A percentile compares a stretch with the other conserved stretches of the same genome.
phyloP scores from a whole-genome alignment of 2,113 vertebrate species.

The Alligator sinensis region DNA sequence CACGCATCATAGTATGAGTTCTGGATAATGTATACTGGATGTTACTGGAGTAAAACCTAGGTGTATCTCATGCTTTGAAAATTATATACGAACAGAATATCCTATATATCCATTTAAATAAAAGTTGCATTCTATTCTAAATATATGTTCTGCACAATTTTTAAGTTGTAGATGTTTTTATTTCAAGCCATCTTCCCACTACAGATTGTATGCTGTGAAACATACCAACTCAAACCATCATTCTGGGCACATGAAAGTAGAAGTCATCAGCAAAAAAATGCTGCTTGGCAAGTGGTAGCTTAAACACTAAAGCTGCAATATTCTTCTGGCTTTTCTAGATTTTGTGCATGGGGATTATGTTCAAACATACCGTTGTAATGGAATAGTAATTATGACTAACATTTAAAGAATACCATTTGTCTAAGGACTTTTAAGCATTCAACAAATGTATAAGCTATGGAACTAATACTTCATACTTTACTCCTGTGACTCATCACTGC shows the following conservation, averaged over 20 bases:
- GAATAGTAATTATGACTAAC: constrained; percentile 49
- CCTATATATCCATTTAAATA: constrained; percentile 46
- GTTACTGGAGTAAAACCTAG: neutral
- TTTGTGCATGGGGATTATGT: constrained; percentile 34
- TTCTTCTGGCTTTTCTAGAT: constrained; percentile 28
- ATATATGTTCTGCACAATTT: constrained; percentile 43
- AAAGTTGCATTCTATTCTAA: constrained; percentile 9
- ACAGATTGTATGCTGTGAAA: constrained; percentile 9
- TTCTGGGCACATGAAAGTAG: constrained; percentile 29
- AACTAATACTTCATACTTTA: constrained; percentile 62
- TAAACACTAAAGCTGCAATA: constrained; percentile 13
- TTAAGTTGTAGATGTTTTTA: constrained; percentile 8
- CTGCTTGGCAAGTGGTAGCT: constrained; percentile 56
- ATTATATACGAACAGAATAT: constrained; percentile 8
- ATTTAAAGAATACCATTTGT: constrained; percentile 55
- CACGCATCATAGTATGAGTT: constrained; percentile 12
- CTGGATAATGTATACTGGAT: neutral
- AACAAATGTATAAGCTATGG: constrained; percentile 67
- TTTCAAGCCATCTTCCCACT: constrained; percentile 28
- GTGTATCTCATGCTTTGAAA: constrained; percentile 13
- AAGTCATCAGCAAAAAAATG: constrained; percentile 3
- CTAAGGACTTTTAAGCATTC: constrained; percentile 46
- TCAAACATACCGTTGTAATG: constrained; percentile 64
- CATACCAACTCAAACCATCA: neutral
- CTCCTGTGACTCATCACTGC: constrained; percentile 9